phyloP scores from a whole-genome alignment of 2,888 invertebrate species.

The Tenthredo livida region DNA sequence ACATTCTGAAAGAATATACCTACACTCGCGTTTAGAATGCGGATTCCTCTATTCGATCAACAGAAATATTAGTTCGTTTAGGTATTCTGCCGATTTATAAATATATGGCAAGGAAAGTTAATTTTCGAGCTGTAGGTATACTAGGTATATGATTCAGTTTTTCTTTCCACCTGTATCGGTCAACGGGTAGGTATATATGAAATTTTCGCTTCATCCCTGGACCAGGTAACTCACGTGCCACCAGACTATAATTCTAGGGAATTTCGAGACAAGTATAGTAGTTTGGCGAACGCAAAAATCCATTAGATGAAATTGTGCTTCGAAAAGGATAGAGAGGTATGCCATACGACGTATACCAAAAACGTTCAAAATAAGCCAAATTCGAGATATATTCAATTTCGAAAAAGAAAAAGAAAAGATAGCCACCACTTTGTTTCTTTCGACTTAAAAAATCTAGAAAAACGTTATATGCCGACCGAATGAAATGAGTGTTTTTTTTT shows the following conservation, averaged over 20 bases:
- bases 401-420: too few species aligned
- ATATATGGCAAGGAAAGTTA: too few species aligned
- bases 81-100: too few species aligned
- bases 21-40: too few species aligned
- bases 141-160: neutral
- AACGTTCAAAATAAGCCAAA: neutral
- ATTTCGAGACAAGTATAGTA: conserved; percentile 35
- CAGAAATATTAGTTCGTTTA: too few species aligned
- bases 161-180: neutral
- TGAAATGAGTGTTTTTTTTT: too few species aligned
- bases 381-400: neutral
- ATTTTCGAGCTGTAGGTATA: neutral
- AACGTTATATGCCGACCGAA: too few species aligned
- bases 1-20: too few species aligned
- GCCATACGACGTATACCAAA: neutral
- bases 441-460: too few species aligned
- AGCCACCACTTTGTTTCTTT: too few species aligned
- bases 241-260: conserved; percentile 43
- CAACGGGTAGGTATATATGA: neutral
- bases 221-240: conserved; percentile 33
- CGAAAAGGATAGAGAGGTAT: neutral
- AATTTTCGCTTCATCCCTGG: neutral
- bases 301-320: conserved; percentile 41
- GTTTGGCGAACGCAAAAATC: conserved; percentile 35
- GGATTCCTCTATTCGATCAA: too few species aligned